Conservation (phyloP, 2,113 vertebrate genomes). For the Diphyllodes magnificus region DNA sequence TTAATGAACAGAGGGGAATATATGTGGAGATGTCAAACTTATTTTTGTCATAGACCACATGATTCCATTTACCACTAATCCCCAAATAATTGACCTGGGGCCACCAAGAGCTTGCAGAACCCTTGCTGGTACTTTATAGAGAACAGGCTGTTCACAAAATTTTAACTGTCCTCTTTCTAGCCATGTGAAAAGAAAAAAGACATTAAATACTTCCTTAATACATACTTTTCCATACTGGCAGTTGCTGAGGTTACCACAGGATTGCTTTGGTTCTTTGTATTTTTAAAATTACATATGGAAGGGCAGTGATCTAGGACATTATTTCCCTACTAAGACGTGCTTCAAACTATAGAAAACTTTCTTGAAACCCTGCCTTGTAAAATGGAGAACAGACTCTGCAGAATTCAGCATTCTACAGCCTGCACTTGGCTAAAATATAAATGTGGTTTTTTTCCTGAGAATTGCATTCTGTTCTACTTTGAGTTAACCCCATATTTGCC, state of each 20-base stretch:
- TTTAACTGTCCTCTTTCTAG: slow-evolving; percentile 5
- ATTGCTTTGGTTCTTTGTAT: neutral
- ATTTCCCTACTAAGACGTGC: neutral
- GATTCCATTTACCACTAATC: slow-evolving; percentile 26
- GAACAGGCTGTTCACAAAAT: neutral
- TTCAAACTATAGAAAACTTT: neutral
- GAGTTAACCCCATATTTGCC: neutral
- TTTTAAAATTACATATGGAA: neutral
- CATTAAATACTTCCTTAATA: slow-evolving; percentile 25
- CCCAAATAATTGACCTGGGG: slow-evolving; percentile 14
- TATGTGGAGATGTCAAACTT: neutral
- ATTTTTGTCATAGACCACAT: slow-evolving; percentile 24
- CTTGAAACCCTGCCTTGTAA: neutral
- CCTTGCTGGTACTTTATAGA: slow-evolving; percentile 23
- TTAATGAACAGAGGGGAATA: slow-evolving; percentile 38
- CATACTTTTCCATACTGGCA: neutral
- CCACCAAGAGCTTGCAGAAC: slow-evolving; percentile 27
- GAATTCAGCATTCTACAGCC: neutral
- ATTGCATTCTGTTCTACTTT: neutral
- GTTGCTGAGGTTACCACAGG: slow-evolving; percentile 24
- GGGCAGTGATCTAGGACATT: neutral
- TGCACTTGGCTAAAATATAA: neutral
- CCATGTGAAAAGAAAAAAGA: neutral
- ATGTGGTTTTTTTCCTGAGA: slow-evolving; percentile 12
- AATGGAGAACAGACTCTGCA: neutral